These are phyloP conservation scores for Lasius platythorax DNA, from an alignment of 2,888 invertebrate species.

Conservation along the genomic window DNA sequence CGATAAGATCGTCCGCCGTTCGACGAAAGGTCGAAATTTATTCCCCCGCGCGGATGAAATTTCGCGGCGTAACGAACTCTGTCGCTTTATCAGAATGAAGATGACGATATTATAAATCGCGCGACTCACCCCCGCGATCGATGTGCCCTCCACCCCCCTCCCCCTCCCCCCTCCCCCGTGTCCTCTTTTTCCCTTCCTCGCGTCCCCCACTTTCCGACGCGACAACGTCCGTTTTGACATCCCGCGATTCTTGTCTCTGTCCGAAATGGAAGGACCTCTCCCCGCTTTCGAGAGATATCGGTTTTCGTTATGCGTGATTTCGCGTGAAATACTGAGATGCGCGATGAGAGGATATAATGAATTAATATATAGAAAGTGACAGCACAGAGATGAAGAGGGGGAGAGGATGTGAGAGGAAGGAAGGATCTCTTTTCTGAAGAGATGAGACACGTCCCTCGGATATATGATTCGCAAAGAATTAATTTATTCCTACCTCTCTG, in stretches of 20 bases:
- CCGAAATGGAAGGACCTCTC: slow-evolving; percentile 24
- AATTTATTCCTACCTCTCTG: slow-evolving; percentile 29
- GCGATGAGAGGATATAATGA: slow-evolving; percentile 23
- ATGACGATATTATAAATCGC: slow-evolving; percentile 52
- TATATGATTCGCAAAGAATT: slow-evolving; percentile 22
- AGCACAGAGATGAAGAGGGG: background rate
- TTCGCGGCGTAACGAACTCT: slow-evolving; percentile 56
- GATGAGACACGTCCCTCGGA: background rate
- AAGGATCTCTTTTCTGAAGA: background rate
- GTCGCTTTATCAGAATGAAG: slow-evolving; percentile 54
- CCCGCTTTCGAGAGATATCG: slow-evolving; percentile 28
- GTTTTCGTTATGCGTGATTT: slow-evolving; percentile 28
- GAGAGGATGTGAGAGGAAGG: background rate
- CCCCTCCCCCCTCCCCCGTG: background rate
- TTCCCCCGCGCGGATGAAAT: slow-evolving; percentile 51
- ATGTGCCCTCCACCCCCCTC: background rate
- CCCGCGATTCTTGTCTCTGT: slow-evolving; percentile 39
- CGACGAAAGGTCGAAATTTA: slow-evolving; percentile 55
- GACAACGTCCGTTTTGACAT: slow-evolving; percentile 47
- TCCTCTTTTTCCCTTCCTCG: background rate
- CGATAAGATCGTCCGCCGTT: slow-evolving; percentile 44
- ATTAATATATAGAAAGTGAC: slow-evolving; percentile 37
- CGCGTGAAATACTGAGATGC: slow-evolving; percentile 33
- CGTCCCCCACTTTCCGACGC: background rate
- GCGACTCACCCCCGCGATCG: slow-evolving; percentile 23